Percentiles rank a stretch among this genome's conserved stretches.
These are phyloP conservation scores for Thermophis baileyi DNA, from an alignment of 2,113 vertebrate genomes.

Conservation along the genomic window DNA sequence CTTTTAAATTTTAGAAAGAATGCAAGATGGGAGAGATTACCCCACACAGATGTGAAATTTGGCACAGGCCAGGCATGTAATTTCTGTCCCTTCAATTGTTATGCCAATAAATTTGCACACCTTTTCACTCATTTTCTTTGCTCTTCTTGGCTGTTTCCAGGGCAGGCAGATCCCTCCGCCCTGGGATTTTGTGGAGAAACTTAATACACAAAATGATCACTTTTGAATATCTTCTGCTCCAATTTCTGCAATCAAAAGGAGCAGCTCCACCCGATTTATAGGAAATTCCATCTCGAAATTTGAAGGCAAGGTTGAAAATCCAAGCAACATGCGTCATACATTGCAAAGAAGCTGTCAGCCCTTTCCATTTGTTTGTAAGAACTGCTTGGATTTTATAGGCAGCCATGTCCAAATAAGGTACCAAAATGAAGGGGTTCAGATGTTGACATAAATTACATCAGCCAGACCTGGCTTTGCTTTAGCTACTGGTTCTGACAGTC, in stretches of 20 bases:
- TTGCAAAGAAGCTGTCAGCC: constrained; percentile 63
- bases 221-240: neutral
- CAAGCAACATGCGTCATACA: constrained; percentile 67
- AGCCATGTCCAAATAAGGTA: constrained; percentile 78
- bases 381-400: constrained; percentile 51
- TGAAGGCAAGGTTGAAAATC: constrained; percentile 51
- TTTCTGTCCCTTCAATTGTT: neutral
- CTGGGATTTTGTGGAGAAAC: neutral
- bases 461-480: constrained; percentile 54
- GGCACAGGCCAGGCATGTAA: neutral
- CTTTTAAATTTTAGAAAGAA: neutral
- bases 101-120: neutral
- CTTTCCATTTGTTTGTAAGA: constrained; percentile 65
- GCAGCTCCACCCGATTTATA: constrained; percentile 1
- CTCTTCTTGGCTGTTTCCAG: neutral
- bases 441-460: constrained; percentile 63
- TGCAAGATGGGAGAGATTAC: neutral
- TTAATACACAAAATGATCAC: neutral
- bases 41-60: neutral
- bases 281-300: constrained; percentile 14
- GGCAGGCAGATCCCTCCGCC: neutral
- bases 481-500: neutral
- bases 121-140: neutral
- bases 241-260: neutral
- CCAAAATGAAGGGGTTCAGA: constrained; percentile 52